phyloP scores from a whole-genome alignment of 2,888 invertebrate genomes.

The Embidobia sp. region DNA sequence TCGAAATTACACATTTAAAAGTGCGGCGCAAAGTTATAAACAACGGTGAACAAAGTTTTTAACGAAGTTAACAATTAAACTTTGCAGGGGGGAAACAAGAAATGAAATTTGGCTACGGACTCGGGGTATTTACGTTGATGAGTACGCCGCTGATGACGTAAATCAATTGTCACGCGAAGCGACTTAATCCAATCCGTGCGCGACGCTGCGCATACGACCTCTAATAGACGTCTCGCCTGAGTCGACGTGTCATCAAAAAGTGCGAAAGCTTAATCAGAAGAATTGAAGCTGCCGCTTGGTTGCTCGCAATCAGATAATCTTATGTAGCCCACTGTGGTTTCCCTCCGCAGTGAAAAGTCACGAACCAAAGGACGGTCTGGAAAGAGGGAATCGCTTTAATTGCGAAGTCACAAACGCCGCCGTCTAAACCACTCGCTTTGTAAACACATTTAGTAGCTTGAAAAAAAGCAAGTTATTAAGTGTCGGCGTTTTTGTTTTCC shows the following conservation, averaged over 20 bases:
- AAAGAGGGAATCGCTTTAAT: constrained; percentile 56
- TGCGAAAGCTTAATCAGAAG: constrained; percentile 81
- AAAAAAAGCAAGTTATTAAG: constrained; percentile 42
- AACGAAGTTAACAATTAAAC: constrained; percentile 46
- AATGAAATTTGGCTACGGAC: constrained; percentile 45
- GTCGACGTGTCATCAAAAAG: constrained; percentile 78
- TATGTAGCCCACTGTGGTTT: constrained; percentile 60
- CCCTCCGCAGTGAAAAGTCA: constrained; percentile 62
- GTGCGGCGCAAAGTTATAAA: background rate
- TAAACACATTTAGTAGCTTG: constrained; percentile 55
- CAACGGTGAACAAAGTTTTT: background rate
- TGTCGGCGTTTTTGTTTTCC: constrained; percentile 26
- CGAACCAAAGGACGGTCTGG: constrained; percentile 41
- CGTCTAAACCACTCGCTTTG: constrained; percentile 57
- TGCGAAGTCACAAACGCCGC: constrained; percentile 58
- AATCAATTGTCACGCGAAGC: constrained; percentile 76
- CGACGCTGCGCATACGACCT: constrained; percentile 70
- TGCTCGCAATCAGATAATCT: constrained; percentile 78
- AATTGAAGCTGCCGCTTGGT: constrained; percentile 77
- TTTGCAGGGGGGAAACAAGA: constrained; percentile 4
- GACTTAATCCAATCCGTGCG: constrained; percentile 75
- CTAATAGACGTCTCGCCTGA: constrained; percentile 61
- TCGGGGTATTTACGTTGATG: constrained; percentile 60
- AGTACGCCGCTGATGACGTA: constrained; percentile 68
- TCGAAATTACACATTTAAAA: too few relatives aligned